A percentile compares a stretch with the other conserved stretches of the same genome.
Evolutionary conservation across 1,140 invertebrate genomes (phyloP).

Genomic region (Ips typographus): DNA sequence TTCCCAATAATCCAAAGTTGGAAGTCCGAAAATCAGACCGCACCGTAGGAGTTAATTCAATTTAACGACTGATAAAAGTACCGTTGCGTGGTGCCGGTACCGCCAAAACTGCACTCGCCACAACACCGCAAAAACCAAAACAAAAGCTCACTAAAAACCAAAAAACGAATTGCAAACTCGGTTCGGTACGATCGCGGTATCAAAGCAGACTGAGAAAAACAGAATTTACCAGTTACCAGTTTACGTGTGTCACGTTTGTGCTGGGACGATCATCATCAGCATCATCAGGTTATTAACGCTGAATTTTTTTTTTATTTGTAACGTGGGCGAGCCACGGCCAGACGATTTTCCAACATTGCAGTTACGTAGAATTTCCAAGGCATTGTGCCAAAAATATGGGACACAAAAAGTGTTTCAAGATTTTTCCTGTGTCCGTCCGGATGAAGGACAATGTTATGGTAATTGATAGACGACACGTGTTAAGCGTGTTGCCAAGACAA

Average conservation of each 20-base stretch:
- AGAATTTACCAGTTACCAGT: conserved; percentile 12
- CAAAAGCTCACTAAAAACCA: conserved; percentile 4
- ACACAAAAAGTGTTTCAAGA: too few relatives aligned
- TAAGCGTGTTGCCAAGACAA: too few relatives aligned
- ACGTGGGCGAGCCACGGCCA: conserved; percentile 11
- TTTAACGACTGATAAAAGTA: not conserved
- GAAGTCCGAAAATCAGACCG: not conserved
- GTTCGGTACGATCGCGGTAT: conserved; percentile 6
- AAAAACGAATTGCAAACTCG: not conserved
- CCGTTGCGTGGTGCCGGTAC: not conserved
- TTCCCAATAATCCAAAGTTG: not conserved
- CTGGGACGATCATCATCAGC: conserved; percentile 6
- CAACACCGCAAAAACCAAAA: conserved; percentile 7
- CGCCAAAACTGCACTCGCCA: not conserved
- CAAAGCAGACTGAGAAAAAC: conserved; percentile 20
- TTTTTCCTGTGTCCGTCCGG: too few relatives aligned
- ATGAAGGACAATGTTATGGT: too few relatives aligned
- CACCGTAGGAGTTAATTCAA: not conserved
- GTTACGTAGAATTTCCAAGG: not conserved
- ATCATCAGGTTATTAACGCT: conserved; percentile 17
- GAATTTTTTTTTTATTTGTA: conserved; percentile 9
- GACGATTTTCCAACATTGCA: conserved; percentile 15
- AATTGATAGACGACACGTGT: too few relatives aligned
- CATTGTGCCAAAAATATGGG: too few relatives aligned
- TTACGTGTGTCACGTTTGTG: conserved; percentile 25